Base-by-base conservation (phyloP, 2,888 invertebrate species). In the Notodonta ziczac region DNA sequence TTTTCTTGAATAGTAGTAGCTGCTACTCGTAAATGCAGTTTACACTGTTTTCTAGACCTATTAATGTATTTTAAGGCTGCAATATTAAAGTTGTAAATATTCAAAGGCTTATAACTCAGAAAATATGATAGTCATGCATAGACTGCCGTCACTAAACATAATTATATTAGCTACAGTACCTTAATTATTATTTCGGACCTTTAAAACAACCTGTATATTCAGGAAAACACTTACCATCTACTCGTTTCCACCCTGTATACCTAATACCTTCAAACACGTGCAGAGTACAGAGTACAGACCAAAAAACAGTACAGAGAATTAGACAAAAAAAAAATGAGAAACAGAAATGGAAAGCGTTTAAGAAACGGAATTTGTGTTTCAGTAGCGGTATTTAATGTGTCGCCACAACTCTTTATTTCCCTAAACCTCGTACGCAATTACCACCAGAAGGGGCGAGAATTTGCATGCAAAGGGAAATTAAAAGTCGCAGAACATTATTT, bases 311-410 rank as follows among this genome's bases (percentile, higher is more conserved):
- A 53, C 51, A 16, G 16, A 32, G 57, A 60, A 57, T 67, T 71
- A 46, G 24, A 14, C 1, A 10, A 7, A 57, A 58, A 60, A 58
- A 61, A 65, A 70, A 73, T 68, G 51, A 24, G 14, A 3, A 62
- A 51, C 54, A 55, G 62, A 60, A 73, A 73, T 67, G 56, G 65
- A 72, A 63, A 65, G 40, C 65, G 52, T 60, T 56, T 55, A 66
- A 66, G 65, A 62, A 58, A 50, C 61, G 65, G 64, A 62, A 74
- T 70, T 65, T 57, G 55, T 67, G 61, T 73, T 71, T 69, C 60
- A 59, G 58, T 65, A 50, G 63, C 56, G 60, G 69, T 62, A 72
- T 73, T 72, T 70, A 72, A 67, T 68, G 65, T 73, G 72, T 70
- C 74, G 70, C 67, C 67, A 59, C 67, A 70, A 69, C 63, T 63